Conservation (phyloP, 2,797 vertebrate genomes). For the Choloepus didactylus region DNA sequence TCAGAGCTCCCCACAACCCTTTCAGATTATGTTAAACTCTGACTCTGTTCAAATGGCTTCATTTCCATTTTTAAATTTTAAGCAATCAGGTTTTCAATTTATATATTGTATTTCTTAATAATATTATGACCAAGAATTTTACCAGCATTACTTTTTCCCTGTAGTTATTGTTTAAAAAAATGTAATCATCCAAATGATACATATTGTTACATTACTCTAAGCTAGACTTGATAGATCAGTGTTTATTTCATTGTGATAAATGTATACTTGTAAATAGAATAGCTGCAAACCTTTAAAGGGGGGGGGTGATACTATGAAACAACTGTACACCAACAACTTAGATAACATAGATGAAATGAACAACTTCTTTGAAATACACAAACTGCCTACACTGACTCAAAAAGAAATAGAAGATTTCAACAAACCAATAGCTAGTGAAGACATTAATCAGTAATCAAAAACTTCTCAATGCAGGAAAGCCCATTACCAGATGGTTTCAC, state of each 20-base stretch:
- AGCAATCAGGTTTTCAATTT: constrained; percentile 94
- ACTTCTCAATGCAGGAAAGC: too few species aligned
- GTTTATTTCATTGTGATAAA: constrained; percentile 92
- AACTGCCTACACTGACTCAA: too few species aligned
- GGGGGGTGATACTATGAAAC: too few species aligned
- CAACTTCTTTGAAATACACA: too few species aligned
- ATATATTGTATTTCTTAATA: constrained; percentile 95
- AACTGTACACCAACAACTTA: too few species aligned
- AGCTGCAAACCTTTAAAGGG: constrained; percentile 89
- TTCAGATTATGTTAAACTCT: constrained; percentile 90
- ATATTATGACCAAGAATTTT: constrained; percentile 94
- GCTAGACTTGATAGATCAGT: constrained; percentile 91
- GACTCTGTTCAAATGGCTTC: constrained; percentile 91
- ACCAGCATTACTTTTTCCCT: constrained; percentile 98
- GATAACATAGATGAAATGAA: too few species aligned
- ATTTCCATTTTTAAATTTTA: constrained; percentile 92
- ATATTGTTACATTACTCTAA: constrained; percentile 94
- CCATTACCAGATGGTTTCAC: too few species aligned
- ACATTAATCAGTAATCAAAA: too few species aligned
- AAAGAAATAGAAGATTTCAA: too few species aligned
- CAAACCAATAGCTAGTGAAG: too few species aligned
- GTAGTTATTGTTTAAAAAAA: constrained; percentile 98
- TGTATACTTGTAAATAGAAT: constrained; percentile 94
- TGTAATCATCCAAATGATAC: constrained; percentile 97
- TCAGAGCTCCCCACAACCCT: constrained; percentile 86